A percentile compares a stretch with the other conserved stretches of the same genome.
These are phyloP conservation scores for Hymenochirus boettgeri DNA, from an alignment of 2,113 vertebrate genomes.

Conservation along the genomic window DNA sequence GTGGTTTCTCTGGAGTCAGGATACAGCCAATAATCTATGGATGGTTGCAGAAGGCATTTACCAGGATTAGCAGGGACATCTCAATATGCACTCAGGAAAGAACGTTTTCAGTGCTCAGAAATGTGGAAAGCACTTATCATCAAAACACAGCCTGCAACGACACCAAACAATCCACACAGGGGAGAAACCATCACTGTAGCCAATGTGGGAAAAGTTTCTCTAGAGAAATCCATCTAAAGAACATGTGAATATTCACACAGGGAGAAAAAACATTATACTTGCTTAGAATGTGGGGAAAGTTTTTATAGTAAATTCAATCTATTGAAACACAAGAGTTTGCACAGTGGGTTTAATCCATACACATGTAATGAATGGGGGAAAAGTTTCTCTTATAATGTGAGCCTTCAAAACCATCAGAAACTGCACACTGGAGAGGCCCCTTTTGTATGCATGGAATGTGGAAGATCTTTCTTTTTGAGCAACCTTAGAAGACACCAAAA, in stretches of 20 bases:
- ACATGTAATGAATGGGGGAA: conserved; percentile 44
- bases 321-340: conserved; percentile 45
- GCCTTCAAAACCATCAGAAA: conserved; percentile 48
- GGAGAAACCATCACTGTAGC: conserved; percentile 49
- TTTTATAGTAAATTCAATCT: conserved; percentile 50
- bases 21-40: no score
- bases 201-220: conserved; percentile 49
- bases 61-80: no score
- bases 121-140: no score
- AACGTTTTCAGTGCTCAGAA: no score
- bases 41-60: no score
- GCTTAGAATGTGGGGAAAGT: conserved; percentile 48
- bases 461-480: no score
- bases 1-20: no score
- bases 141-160: no score
- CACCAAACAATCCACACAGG: conserved; percentile 47
- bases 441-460: conserved; percentile 62
- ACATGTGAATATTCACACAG: conserved; percentile 51
- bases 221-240: conserved; percentile 42
- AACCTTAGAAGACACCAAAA: no score
- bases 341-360: conserved; percentile 50
- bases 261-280: conserved; percentile 47
- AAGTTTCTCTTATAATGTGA: conserved; percentile 44
- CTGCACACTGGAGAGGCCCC: conserved; percentile 57
- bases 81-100: no score